A percentile compares a stretch with the other conserved stretches of the same genome.
These are phyloP conservation scores for Digitonthophagus gazella DNA, from an alignment of 2,888 invertebrate genomes.

Conservation along the genomic window DNA sequence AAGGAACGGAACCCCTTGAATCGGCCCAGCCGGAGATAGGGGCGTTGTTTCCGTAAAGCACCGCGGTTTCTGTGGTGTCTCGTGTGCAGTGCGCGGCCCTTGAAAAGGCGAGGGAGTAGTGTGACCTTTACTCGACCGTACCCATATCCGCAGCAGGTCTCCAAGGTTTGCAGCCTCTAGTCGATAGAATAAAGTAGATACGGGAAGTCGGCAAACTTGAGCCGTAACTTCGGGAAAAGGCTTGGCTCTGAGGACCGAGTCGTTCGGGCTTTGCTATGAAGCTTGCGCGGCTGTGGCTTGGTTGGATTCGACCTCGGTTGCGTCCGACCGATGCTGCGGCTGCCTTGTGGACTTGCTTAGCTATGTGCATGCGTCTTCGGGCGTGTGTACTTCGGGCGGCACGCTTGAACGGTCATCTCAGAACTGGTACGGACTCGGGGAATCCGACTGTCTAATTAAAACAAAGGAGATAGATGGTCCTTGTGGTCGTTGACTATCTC, in stretches of 20 bases:
- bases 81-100: constrained; percentile 59
- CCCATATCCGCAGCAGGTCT: constrained; percentile 61
- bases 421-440: constrained; percentile 56
- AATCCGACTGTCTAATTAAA: constrained; percentile 65
- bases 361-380: constrained; percentile 33
- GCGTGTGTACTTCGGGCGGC: constrained; percentile 47
- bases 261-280: constrained; percentile 19
- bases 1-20: constrained; percentile 16
- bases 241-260: constrained; percentile 55
- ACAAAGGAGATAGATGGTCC: constrained; percentile 69
- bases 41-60: constrained; percentile 30
- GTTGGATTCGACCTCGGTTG: constrained; percentile 35
- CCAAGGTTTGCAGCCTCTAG: constrained; percentile 20
- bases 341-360: constrained; percentile 37
- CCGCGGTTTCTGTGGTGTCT: constrained; percentile 33
- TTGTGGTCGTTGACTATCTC: constrained; percentile 61
- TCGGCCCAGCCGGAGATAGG: constrained; percentile 19
- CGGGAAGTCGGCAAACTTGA: constrained; percentile 53
- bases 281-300: constrained; percentile 13
- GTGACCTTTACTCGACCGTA: constrained; percentile 51
- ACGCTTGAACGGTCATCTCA: constrained; percentile 52
- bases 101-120: constrained; percentile 12
- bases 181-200: constrained; percentile 29
- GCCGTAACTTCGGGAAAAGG: constrained; percentile 53
- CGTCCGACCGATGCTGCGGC: constrained; percentile 46